A percentile compares a stretch with the other conserved stretches of the same genome.
Evolutionary conservation across 2,888 invertebrate species (phyloP).

Genomic region (Lochmaea crataegi): DNA sequence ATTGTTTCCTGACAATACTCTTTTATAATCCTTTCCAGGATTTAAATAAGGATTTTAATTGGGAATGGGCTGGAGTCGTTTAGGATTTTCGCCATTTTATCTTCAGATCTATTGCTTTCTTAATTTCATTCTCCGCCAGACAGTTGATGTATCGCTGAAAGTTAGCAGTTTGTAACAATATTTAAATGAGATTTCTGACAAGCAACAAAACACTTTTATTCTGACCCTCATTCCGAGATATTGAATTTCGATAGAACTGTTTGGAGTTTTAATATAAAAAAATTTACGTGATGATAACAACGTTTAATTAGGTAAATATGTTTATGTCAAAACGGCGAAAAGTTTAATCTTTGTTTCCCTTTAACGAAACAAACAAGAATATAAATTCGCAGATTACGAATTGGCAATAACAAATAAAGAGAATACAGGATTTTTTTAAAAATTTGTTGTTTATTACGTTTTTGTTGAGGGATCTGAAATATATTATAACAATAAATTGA

Average conservation of each 20-base stretch:
- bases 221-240: constrained; percentile 5
- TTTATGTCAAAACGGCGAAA: constrained; percentile 3
- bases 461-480: neutral
- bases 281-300: neutral
- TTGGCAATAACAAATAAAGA: neutral
- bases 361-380: neutral
- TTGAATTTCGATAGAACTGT: constrained; percentile 14
- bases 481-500: neutral
- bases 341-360: neutral
- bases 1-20: constrained; percentile 40
- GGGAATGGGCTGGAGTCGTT: constrained; percentile 19
- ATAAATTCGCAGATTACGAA: neutral
- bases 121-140: constrained; percentile 29
- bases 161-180: constrained; percentile 34
- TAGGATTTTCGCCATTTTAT: constrained; percentile 30
- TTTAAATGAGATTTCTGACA: constrained; percentile 31
- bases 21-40: constrained; percentile 23
- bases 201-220: constrained; percentile 24
- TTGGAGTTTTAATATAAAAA: constrained; percentile 7
- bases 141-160: constrained; percentile 32
- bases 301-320: constrained; percentile 1
- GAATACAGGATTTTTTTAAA: neutral
- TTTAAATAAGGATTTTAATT: constrained; percentile 30
- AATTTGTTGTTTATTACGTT: neutral
- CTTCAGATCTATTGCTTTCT: constrained; percentile 32